Conservation (phyloP, 2,797 vertebrate genomes). For the Manis crassicaudata region DNA sequence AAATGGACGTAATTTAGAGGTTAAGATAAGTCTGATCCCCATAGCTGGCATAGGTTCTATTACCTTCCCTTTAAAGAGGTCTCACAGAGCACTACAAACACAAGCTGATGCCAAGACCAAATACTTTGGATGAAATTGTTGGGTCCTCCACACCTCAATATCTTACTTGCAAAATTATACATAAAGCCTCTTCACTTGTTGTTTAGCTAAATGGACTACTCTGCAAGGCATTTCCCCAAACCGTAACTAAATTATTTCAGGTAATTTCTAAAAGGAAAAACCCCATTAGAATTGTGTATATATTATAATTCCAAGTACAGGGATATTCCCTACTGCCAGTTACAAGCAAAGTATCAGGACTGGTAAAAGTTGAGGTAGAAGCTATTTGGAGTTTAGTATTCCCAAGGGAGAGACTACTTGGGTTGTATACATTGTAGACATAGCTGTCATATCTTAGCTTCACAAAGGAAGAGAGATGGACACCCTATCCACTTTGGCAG, state of each 20-base stretch:
- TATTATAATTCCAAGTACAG: background rate
- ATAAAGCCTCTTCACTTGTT: background rate
- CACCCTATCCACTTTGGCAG: background rate
- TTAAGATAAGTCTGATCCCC: background rate
- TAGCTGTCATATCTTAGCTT: slow-evolving; percentile 65
- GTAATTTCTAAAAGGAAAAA: slow-evolving; percentile 5
- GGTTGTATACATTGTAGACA: background rate
- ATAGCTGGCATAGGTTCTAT: background rate
- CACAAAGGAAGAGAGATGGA: slow-evolving; percentile 61
- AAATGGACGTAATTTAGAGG: background rate
- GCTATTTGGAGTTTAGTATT: slow-evolving; percentile 64
- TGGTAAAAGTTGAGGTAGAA: slow-evolving; percentile 72
- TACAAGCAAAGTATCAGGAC: slow-evolving; percentile 53
- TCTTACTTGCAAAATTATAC: background rate
- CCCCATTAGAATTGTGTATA: background rate
- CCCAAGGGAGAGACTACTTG: background rate
- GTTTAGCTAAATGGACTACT: background rate
- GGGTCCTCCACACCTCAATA: background rate
- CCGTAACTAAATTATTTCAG: background rate
- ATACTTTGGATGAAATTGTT: background rate
- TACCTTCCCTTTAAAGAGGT: background rate
- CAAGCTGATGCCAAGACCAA: background rate
- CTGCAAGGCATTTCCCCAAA: background rate
- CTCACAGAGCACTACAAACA: background rate
- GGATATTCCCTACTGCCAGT: slow-evolving; percentile 49